Base-by-base conservation (phyloP, 2,888 invertebrate genomes). In the Philereme vetulata region DNA sequence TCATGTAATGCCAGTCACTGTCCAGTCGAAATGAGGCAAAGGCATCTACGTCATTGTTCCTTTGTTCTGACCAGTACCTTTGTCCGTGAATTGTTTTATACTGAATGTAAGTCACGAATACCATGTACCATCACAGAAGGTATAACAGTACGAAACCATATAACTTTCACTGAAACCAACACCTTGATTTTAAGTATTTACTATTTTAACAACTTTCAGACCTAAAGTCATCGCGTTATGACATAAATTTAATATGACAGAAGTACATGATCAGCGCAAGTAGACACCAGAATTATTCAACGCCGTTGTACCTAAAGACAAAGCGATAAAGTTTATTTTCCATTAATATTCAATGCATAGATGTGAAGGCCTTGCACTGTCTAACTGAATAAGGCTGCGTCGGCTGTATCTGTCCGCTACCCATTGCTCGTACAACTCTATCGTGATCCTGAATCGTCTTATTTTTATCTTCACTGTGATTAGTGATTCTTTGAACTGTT, bases 71-170 rank as follows among this genome's bases (percentile, higher is more conserved):
- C 85, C 86, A 82, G 82, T 81, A 84, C 87, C 88, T 90, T 90
- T 91, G 91, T 91, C 86, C 86, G 83, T 86, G 89, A 85, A 90
- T 90, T 90, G 91, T 91, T 90, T 90, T 88, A 88, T 88, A 88
- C 87, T 75, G 87, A 88, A 90, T 90, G 88, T 91, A 88, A 91
- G 92, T 91, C 92, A 92, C 92, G 92, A 92, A 90, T 86, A 81
- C 80, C 85, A 76, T 91, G 90, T 91, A 86, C 53, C 32, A 42
- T 43, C 35, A 43, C 45, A 56, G 61, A 46, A 36, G 32, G 36
- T 11, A 32, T 36, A 0, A 53, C 50, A 61, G 56, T 53, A 7
- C 5, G 7, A 7, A 21, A 4, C 6, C 9, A 35, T n/a, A 4
- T 40, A 42, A 61, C 11, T 36, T 49, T 56, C 56, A 56, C 53